Percentiles rank a stretch among this genome's conserved stretches.
Evolutionary conservation across 2,113 vertebrate genomes (phyloP).

Genomic region (Taurulus bubalis): DNA sequence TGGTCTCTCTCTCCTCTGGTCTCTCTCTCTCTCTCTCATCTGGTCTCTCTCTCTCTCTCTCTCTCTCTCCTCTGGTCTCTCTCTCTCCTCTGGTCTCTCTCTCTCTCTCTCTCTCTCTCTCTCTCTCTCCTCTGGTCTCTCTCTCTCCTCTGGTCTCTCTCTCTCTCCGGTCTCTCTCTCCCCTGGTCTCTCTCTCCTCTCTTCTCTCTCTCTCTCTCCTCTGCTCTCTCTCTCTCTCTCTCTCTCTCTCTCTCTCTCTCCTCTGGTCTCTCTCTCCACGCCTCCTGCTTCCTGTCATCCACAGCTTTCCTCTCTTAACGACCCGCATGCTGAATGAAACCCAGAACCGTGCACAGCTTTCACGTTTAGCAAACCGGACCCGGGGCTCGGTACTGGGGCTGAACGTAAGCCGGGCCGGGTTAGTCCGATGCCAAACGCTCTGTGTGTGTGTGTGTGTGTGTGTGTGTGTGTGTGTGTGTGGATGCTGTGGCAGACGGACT

Average conservation of each 20-base stretch:
- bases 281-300: conserved; percentile 57
- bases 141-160: conserved; percentile 2
- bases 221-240: background rate
- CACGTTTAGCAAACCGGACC: too few relatives aligned
- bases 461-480: background rate
- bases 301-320: conserved; percentile 51
- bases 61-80: background rate
- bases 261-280: conserved; percentile 42
- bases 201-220: background rate
- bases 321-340: conserved; percentile 54
- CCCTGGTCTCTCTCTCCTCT: conserved; percentile 10
- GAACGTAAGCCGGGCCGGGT: too few relatives aligned
- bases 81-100: too few relatives aligned
- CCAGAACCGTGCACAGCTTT: conserved; percentile 29
- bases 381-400: too few relatives aligned
- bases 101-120: background rate
- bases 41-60: conserved; percentile 22
- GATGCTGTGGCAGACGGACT: background rate
- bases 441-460: background rate
- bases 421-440: too few relatives aligned
- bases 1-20: conserved; percentile 22
- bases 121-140: background rate
- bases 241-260: background rate
- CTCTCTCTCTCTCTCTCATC: background rate
- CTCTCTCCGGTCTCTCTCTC: background rate